Evolutionary conservation across 2,113 vertebrate species (phyloP).

Genomic region (Origma solitaria): DNA sequence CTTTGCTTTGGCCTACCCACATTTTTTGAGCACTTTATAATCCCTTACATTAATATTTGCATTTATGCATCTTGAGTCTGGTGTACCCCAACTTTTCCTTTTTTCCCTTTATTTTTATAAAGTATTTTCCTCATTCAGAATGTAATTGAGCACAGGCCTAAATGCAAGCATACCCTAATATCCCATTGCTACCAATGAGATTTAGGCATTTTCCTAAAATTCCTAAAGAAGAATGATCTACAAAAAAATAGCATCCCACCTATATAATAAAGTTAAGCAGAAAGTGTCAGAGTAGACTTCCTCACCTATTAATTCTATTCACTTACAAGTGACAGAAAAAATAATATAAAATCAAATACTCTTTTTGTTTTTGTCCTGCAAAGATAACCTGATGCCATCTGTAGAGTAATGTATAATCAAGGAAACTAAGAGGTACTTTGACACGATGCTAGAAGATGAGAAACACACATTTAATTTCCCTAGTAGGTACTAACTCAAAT

Average conservation of each 20-base stretch:
- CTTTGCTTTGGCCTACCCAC: not conserved
- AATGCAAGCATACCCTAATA: not conserved
- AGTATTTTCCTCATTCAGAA: not conserved
- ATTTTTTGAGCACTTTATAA: not conserved
- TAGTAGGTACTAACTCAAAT: not conserved
- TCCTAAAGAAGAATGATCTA: not conserved
- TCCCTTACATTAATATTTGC: not conserved
- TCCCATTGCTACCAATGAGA: not conserved
- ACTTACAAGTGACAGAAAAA: not conserved
- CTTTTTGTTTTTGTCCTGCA: not conserved
- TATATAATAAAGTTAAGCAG: not conserved
- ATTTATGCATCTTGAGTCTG: rapidly evolving
- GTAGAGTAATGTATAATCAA: not conserved
- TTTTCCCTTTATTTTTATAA: rapidly evolving
- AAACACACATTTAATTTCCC: not conserved
- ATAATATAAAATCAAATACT: not conserved
- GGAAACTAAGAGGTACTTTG: not conserved
- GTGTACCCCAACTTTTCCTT: not conserved
- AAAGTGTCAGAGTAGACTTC: not conserved
- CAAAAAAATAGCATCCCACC: not conserved
- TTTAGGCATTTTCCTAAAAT: not conserved
- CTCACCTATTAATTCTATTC: not conserved
- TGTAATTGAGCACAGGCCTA: not conserved
- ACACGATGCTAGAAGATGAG: not conserved
- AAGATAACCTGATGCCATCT: not conserved